Conservation (phyloP, 2,113 vertebrate species). For the Oreochromis aureus region DNA sequence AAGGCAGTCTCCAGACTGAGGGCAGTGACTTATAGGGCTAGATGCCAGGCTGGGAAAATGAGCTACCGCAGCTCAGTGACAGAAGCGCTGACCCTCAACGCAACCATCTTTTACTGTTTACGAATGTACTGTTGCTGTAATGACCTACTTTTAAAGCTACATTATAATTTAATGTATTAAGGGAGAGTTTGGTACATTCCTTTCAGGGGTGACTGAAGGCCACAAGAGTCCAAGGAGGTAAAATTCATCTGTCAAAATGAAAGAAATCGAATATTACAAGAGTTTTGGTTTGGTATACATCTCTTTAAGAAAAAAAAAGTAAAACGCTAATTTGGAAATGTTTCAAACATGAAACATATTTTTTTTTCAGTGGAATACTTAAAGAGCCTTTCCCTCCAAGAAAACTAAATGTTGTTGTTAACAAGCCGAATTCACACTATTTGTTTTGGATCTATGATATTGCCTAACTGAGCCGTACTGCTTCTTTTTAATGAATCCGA, state of each 20-base stretch:
- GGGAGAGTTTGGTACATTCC: neutral
- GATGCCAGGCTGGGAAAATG: conserved; percentile 42
- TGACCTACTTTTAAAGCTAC: conserved; percentile 26
- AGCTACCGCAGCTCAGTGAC: conserved; percentile 48
- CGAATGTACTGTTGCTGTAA: conserved; percentile 24
- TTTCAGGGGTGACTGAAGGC: neutral
- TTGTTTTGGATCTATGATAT: neutral
- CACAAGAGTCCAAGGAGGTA: neutral
- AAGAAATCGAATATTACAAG: neutral
- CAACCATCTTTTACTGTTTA: conserved; percentile 39
- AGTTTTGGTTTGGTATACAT: neutral
- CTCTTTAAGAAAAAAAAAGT: neutral
- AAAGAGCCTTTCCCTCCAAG: neutral
- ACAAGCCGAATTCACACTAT: neutral
- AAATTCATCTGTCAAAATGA: neutral
- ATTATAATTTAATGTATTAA: conserved; percentile 5
- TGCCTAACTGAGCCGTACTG: neutral
- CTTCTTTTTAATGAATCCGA: neutral
- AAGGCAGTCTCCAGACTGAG: conserved; percentile 23
- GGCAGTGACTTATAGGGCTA: conserved; percentile 30
- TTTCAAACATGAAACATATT: neutral
- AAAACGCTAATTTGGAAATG: neutral
- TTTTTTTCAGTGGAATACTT: neutral
- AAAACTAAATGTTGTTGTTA: neutral
- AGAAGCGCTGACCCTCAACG: conserved; percentile 49